phyloP scores from a whole-genome alignment of 2,888 invertebrate genomes.

The Monopis laevigella region DNA sequence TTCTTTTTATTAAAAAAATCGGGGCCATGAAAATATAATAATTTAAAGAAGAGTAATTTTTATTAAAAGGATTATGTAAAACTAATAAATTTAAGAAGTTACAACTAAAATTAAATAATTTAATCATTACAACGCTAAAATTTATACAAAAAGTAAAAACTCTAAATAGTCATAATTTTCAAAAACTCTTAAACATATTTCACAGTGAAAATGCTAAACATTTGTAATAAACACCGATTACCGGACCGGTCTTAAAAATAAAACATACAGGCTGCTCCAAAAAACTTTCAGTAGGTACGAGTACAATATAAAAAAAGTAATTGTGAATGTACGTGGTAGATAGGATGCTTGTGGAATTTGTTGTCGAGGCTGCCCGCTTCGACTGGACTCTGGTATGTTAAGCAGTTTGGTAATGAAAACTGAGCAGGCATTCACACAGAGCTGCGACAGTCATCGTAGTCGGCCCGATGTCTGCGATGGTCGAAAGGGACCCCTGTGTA shows the following conservation, averaged over 20 bases:
- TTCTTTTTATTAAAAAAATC: too few relatives aligned
- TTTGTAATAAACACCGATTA: conserved; percentile 9
- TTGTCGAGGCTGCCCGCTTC: conserved; percentile 17
- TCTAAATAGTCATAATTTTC: too few relatives aligned
- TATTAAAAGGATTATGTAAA: too few relatives aligned
- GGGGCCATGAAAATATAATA: too few relatives aligned
- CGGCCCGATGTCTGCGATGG: conserved; percentile 10
- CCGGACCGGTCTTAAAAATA: not conserved
- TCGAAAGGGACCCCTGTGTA: not conserved
- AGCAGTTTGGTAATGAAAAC: conserved; percentile 52
- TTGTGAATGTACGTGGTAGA: conserved; percentile 21
- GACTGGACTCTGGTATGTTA: conserved; percentile 36
- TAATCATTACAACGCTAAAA: too few relatives aligned
- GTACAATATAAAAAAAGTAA: conserved; percentile 35
- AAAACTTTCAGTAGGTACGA: conserved; percentile 39
- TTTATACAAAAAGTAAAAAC: too few relatives aligned
- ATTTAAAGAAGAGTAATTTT: too few relatives aligned
- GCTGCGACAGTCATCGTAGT: conserved; percentile 14
- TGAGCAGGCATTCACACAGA: conserved; percentile 14
- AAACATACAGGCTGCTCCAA: conserved; percentile 20
- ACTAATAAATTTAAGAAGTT: too few relatives aligned
- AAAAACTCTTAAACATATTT: too few relatives aligned
- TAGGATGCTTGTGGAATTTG: conserved; percentile 23
- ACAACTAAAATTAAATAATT: too few relatives aligned
- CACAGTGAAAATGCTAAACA: too few relatives aligned